Evolutionary conservation across 2,113 vertebrate species (phyloP).

Genomic region (Nothoprocta pentlandii): DNA sequence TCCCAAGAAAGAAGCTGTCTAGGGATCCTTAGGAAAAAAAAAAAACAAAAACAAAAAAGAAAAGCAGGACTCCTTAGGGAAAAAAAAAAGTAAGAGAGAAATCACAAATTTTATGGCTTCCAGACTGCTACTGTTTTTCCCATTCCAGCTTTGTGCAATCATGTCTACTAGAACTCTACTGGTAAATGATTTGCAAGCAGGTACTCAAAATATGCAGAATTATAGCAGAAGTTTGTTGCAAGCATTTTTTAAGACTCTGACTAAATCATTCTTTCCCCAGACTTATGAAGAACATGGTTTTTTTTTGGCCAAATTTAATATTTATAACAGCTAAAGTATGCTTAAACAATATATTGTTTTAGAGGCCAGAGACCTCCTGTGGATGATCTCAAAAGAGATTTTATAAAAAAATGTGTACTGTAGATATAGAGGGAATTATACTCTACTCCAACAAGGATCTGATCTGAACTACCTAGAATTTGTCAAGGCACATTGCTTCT

Average conservation of each 20-base stretch:
- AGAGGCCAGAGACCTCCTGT: not conserved
- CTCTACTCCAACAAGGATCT: slow-evolving; percentile 30
- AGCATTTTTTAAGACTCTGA: not conserved
- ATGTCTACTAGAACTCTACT: not conserved
- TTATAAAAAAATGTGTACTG: not conserved
- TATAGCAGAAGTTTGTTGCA: not conserved
- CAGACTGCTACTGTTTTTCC: not conserved
- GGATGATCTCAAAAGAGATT: slow-evolving; percentile 31
- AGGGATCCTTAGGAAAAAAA: not conserved
- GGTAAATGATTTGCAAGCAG: not conserved
- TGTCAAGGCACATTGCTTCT: slow-evolving; percentile 28
- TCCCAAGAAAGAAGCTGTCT: not conserved
- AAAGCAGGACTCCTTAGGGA: too few species aligned
- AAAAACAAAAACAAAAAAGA: too few species aligned
- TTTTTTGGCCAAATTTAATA: not conserved
- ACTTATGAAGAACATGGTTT: not conserved
- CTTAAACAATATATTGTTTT: not conserved
- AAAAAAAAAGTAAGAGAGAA: not conserved
- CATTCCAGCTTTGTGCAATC: not conserved
- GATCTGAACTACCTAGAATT: not conserved
- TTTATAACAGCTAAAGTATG: not conserved
- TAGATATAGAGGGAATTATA: slow-evolving; percentile 8
- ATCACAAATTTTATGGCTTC: not conserved
- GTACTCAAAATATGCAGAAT: not conserved
- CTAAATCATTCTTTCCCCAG: not conserved